These are phyloP conservation scores for Ctenosaura bakeri DNA, from an alignment of 2,797 vertebrate genomes.

Conservation along the genomic window DNA sequence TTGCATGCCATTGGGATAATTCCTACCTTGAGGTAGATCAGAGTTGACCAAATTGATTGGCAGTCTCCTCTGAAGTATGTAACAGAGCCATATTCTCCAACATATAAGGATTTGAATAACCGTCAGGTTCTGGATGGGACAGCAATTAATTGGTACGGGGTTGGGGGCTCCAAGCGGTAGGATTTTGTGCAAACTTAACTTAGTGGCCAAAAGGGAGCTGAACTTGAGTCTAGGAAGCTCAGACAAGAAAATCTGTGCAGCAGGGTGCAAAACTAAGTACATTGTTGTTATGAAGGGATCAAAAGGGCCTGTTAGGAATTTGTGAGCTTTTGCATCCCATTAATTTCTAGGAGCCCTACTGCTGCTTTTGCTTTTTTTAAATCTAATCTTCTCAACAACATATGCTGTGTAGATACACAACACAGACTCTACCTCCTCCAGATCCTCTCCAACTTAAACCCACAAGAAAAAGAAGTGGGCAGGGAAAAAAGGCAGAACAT, in stretches of 20 bases:
- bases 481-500: slow-evolving; percentile 30
- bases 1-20: too few relatives aligned
- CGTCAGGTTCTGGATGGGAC: too few relatives aligned
- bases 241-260: not conserved
- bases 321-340: not conserved
- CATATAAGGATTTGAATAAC: too few relatives aligned
- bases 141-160: not conserved
- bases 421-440: slow-evolving; percentile 63
- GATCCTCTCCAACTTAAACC: slow-evolving; percentile 59
- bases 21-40: too few relatives aligned
- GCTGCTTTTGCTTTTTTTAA: not conserved
- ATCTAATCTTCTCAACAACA: slow-evolving; percentile 43
- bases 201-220: not conserved
- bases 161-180: too few relatives aligned
- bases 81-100: too few relatives aligned
- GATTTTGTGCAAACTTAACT: not conserved
- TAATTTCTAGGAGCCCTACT: not conserved
- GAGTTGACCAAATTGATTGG: too few relatives aligned
- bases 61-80: too few relatives aligned
- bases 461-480: not conserved
- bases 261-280: not conserved
- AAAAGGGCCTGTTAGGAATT: not conserved
- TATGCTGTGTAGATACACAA: slow-evolving; percentile 53
- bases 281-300: not conserved
- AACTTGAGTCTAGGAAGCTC: not conserved